Evolutionary conservation across 1,140 invertebrate genomes (phyloP).

Genomic region (Mya arenaria): DNA sequence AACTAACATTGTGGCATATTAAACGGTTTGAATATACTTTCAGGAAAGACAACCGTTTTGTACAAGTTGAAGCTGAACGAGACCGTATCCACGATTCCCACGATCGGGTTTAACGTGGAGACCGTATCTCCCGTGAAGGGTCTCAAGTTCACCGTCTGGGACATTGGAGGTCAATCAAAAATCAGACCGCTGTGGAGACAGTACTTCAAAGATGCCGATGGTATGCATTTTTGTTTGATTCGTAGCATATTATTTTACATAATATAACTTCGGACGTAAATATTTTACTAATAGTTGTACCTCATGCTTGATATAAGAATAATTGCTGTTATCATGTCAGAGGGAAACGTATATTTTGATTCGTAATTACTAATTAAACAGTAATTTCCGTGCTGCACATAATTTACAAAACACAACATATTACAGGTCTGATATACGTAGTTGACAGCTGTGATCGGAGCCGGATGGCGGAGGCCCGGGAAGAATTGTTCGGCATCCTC

Average conservation of each 20-base stretch:
- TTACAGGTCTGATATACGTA: constrained; percentile 96
- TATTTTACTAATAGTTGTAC: too few relatives aligned
- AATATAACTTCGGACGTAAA: too few relatives aligned
- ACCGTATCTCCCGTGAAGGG: constrained; percentile 77
- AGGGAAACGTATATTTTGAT: too few relatives aligned
- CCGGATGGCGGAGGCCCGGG: constrained; percentile 96
- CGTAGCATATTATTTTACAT: too few relatives aligned
- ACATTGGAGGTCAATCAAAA: constrained; percentile 82
- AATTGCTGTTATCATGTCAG: too few relatives aligned
- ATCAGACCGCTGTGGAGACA: constrained; percentile 78
- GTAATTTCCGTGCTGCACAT: too few relatives aligned
- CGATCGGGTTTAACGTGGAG: constrained; percentile 79
- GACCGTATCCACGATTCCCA: constrained; percentile 76
- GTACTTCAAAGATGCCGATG: constrained; percentile 72
- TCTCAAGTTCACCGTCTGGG: constrained; percentile 82
- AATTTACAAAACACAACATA: too few relatives aligned
- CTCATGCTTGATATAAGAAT: too few relatives aligned
- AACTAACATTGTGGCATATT: too few relatives aligned
- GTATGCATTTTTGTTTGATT: too few relatives aligned
- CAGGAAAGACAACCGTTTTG: constrained; percentile 89
- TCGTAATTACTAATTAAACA: too few relatives aligned
- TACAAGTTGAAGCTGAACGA: constrained; percentile 98
- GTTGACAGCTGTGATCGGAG: constrained; percentile 99
- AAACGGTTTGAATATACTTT: constrained; percentile 13
- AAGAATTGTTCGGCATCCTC: constrained; percentile 90